Evolutionary conservation across 2,113 vertebrate genomes (phyloP), one percentile per base, ranked within the genome.

Genomic region (Etheostoma cragini): DNA sequence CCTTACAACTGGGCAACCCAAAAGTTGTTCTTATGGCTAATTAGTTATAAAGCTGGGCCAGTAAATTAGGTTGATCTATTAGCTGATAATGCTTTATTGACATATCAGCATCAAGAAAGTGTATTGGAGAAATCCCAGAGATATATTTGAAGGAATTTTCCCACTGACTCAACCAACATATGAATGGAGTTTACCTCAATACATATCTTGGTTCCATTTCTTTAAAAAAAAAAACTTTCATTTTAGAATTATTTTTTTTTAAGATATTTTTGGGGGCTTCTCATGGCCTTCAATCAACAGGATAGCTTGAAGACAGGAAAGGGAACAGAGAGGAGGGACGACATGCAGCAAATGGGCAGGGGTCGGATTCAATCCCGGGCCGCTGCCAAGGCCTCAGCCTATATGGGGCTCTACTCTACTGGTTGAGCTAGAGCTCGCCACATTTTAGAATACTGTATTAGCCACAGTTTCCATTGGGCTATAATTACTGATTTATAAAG

Each of bases 401-500:
- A 30, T 3, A 30, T 30, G 2, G 30, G 30, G 3, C 4, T 30
- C 2, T 4, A 30, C 30, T 30, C 4, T 30, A 30, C 30, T 30
- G 30, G 30, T 30, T 30, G 30, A 30, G 30, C 30, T 30, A 4
- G 30, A 30, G 30, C 2, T 30, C 4, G 30, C 3, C 30, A 30
- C 30, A 42, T 42, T 11, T 42, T 42, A 42, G 38, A 42, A 57
- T 35, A 63, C 46, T 60, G 30, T 46, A 46, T 60, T 8, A 1
- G 60, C 46, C 65, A 35, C 21, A 75, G 22, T 15, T 61, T 72
- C 47, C 24, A 4, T 21, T 1, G 1, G 6, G 21, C n/a, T 47
- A 47, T 53, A 47, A 71, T 46, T 50, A 24, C 13, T 45, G n/a
- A 64, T 67, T 63, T n/a, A 71, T 38, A 30, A 71, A 66, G 77